Percentiles rank a stretch among this genome's conserved stretches.
Conservation (phyloP, 2,888 invertebrate species). For the Athalia cordata region DNA sequence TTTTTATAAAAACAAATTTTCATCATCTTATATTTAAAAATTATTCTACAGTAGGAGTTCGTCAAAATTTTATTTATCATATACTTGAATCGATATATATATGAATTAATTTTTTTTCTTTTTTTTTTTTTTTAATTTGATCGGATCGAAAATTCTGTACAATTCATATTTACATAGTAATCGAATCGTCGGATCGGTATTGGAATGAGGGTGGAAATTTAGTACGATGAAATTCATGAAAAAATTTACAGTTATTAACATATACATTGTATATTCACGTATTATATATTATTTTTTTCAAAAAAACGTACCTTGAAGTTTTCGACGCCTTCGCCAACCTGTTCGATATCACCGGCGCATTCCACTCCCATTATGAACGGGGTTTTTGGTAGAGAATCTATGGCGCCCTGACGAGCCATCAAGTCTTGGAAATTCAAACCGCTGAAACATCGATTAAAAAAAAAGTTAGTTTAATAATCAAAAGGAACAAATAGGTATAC, state of each 20-base stretch:
- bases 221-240: background rate
- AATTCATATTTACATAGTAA: background rate
- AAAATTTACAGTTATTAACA: background rate
- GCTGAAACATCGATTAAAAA: constrained; percentile 77
- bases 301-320: constrained; percentile 80
- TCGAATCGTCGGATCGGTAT: background rate
- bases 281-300: background rate
- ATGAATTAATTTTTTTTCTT: background rate
- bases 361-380: constrained; percentile 93
- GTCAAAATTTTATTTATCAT: background rate
- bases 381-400: constrained; percentile 91
- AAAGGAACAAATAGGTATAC: no score
- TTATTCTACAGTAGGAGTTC: no score
- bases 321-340: constrained; percentile 86
- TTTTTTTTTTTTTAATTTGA: background rate
- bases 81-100: background rate
- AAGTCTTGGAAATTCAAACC: constrained; percentile 93
- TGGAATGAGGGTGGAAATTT: background rate
- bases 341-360: constrained; percentile 89
- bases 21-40: no score
- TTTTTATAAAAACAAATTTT: no score
- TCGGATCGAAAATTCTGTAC: background rate
- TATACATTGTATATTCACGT: background rate
- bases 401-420: constrained; percentile 90
- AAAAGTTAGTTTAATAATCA: background rate